phyloP scores from a whole-genome alignment of 2,113 vertebrate genomes.

The Cyrtonyx montezumae region DNA sequence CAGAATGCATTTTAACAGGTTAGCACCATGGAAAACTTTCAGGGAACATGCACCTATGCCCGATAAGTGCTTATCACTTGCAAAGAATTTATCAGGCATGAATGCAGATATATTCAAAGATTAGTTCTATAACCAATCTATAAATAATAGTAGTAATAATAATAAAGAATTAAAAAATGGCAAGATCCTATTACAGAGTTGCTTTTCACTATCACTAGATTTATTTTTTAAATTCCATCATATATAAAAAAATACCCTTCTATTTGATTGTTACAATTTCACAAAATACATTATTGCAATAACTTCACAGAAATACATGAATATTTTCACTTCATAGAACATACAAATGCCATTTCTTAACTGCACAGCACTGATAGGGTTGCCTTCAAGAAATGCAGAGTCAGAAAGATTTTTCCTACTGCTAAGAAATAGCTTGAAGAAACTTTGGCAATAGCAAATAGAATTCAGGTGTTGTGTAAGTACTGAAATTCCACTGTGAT shows the following conservation, averaged over 20 bases:
- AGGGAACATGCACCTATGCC: neutral
- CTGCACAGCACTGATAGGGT: neutral
- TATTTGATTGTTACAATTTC: neutral
- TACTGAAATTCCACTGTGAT: neutral
- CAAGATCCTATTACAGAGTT: neutral
- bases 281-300: neutral
- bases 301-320: neutral
- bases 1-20: neutral
- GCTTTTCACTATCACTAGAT: neutral
- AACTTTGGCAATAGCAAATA: neutral
- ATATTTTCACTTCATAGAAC: neutral
- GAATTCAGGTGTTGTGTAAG: neutral
- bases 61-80: neutral
- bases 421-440: neutral
- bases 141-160: neutral
- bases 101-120: neutral
- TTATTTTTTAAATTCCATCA: neutral
- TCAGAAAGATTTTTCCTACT: neutral
- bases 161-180: neutral
- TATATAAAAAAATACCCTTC: neutral
- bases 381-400: neutral
- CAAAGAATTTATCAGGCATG: neutral
- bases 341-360: neutral
- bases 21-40: neutral
- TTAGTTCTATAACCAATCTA: neutral